Base-by-base conservation (phyloP, 2,888 invertebrate species). In the Chironomus tentans region DNA sequence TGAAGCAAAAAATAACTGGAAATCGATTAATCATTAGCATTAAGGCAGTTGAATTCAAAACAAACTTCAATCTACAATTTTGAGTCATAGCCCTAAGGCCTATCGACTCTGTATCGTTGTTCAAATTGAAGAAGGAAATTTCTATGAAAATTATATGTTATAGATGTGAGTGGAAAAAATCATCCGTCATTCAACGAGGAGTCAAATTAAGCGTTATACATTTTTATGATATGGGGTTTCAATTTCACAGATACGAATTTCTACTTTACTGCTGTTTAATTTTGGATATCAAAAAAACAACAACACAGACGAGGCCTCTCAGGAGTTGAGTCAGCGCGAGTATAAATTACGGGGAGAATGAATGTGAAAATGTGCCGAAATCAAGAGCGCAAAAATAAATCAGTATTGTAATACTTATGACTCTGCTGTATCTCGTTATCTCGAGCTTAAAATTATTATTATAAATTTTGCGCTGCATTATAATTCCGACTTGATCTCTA, bases 11-110 rank as follows among this genome's bases (percentile, higher is more conserved):
- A 56, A 47, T n/a, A 47, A 70, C 12, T 47, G 50, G 56, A 50
- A 71, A 71, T 71, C 71, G 71, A 71, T 71, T 71, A 71, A 71
- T 71, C 71, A 71, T 71, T 71, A 48, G 50, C 65, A 65, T 56
- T 38, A 38, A 56, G 18, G 15, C 15, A 56, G 18, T 24, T 22
- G 48, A 71, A 22, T 48, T 56, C 50, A 71, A 71, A 71, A 48
- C 71, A 71, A 48, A 71, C 24, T 71, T 38, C 18, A 71, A 71
- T 50, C 38, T 21, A 65, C 21, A 21, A 24, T 65, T 65, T 65
- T 18, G 56, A n/a, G 56, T n/a, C 56, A 15, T 56, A 15, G 56
- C 56, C 56, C 18, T 56, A n/a, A 56, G 15, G 18, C 56, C 18
- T 15, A 15, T 15, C 13, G 5, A 15, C 50, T 15, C 24, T 21